Evolutionary conservation across 2,888 invertebrate species (phyloP).

Genomic region (Pseudoips prasinana): DNA sequence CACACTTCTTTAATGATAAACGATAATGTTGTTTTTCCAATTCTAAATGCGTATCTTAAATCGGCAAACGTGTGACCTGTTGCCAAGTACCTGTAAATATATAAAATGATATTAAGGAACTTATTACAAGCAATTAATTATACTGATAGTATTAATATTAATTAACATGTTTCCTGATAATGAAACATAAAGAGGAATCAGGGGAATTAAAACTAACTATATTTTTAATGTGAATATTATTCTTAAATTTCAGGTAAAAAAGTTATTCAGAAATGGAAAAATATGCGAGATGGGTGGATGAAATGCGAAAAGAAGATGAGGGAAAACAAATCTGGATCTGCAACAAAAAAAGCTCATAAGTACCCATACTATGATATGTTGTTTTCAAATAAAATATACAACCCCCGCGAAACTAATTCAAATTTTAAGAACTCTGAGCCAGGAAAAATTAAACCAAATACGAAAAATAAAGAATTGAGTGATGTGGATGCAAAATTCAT

Average conservation of each 20-base stretch:
- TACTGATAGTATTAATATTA: too few species aligned
- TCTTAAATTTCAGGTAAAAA: slow-evolving; percentile 18
- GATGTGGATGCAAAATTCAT: slow-evolving; percentile 20
- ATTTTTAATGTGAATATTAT: slow-evolving; percentile 6
- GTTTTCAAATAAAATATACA: too few species aligned
- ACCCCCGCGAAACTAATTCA: too few species aligned
- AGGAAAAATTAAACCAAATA: slow-evolving; percentile 6
- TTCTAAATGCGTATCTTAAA: too few species aligned
- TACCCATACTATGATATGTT: slow-evolving; percentile 15
- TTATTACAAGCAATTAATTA: slow-evolving; percentile 9
- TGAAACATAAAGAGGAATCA: slow-evolving; percentile 8
- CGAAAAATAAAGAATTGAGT: slow-evolving; percentile 10
- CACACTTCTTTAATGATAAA: too few species aligned
- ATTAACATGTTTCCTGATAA: too few species aligned
- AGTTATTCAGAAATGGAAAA: slow-evolving; percentile 23
- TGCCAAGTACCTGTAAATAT: not conserved
- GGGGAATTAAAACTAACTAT: slow-evolving; percentile 10
- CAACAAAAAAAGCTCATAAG: slow-evolving; percentile 22
- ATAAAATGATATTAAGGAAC: slow-evolving; percentile 4
- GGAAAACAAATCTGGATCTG: too few species aligned
- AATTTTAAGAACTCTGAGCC: slow-evolving; percentile 7
- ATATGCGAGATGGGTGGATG: too few species aligned
- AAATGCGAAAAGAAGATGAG: too few species aligned
- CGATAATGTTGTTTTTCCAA: too few species aligned
- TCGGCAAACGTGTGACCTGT: too few species aligned